phyloP scores from a whole-genome alignment of 2,888 invertebrate species.

The Agriotes lineatus region DNA sequence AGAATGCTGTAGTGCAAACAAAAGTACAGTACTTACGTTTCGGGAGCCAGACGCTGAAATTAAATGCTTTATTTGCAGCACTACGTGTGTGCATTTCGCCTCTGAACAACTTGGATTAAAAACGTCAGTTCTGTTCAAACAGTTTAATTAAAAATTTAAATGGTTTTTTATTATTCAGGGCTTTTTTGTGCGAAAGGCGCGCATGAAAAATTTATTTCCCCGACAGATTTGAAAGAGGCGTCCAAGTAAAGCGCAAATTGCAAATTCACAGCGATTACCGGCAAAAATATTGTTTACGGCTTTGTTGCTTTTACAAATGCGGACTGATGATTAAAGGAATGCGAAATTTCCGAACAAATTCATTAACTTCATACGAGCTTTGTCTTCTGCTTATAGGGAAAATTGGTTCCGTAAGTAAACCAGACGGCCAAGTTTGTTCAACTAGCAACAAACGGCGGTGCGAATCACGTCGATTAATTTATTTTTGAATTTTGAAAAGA shows the following conservation, averaged over 20 bases:
- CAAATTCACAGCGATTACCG: slow-evolving; percentile 19
- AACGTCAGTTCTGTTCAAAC: slow-evolving; percentile 44
- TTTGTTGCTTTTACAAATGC: too few species aligned
- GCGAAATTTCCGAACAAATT: too few species aligned
- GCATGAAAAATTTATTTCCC: slow-evolving; percentile 35
- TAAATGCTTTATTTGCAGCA: slow-evolving; percentile 38
- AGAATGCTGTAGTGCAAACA: slow-evolving; percentile 14
- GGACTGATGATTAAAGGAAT: too few species aligned
- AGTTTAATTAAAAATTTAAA: slow-evolving; percentile 45
- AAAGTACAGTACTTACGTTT: slow-evolving; percentile 24
- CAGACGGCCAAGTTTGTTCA: too few species aligned
- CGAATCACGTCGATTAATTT: too few species aligned
- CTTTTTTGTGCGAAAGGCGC: slow-evolving; percentile 32
- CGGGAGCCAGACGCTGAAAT: slow-evolving; percentile 25
- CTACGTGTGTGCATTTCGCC: slow-evolving; percentile 36
- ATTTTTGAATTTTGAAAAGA: too few species aligned
- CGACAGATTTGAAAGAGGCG: slow-evolving; percentile 30
- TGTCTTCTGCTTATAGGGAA: too few species aligned
- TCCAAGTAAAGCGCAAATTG: slow-evolving; percentile 27
- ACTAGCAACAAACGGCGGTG: too few species aligned
- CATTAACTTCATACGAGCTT: too few species aligned
- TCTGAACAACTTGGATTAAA: slow-evolving; percentile 38
- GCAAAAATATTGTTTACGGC: too few species aligned
- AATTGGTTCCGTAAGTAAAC: too few species aligned
- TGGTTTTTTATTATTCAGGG: slow-evolving; percentile 41